Percentiles rank a stretch among this genome's conserved stretches.
Conservation (phyloP, 2,888 invertebrate species). For the Empis livida region DNA sequence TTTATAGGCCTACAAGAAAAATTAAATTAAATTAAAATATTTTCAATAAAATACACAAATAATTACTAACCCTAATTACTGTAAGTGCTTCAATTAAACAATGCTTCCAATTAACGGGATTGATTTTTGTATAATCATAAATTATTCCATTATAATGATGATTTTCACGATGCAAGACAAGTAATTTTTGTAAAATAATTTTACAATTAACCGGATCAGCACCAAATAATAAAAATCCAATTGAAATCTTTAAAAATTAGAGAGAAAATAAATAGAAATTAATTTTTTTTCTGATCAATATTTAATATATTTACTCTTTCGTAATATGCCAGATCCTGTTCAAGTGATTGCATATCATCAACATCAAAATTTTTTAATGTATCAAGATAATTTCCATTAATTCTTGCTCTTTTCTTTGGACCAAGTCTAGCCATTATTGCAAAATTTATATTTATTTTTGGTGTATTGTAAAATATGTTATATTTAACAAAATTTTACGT, state of each 20-base stretch:
- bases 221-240: constrained; percentile 13
- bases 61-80: constrained; percentile 35
- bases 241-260: constrained; percentile 9
- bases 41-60: constrained; percentile 1
- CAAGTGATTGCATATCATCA: constrained; percentile 22
- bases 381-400: not conserved
- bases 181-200: constrained; percentile 25
- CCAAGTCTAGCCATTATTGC: too few species aligned
- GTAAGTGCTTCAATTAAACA: constrained; percentile 40
- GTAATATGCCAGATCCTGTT: constrained; percentile 27
- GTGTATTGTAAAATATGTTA: too few species aligned
- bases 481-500: too few species aligned
- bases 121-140: constrained; percentile 21
- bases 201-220: constrained; percentile 5
- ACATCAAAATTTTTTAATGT: constrained; percentile 8
- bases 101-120: constrained; percentile 32
- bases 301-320: constrained; percentile 24
- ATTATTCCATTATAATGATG: constrained; percentile 16
- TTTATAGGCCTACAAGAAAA: constrained; percentile 16
- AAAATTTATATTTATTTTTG: too few species aligned
- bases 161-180: constrained; percentile 14
- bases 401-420: too few species aligned
- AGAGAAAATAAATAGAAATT: too few species aligned
- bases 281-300: too few species aligned
- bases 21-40: too few species aligned